A percentile compares a stretch with the other conserved stretches of the same genome.
Evolutionary conservation across 30 jellyfish, hydroid and myxozoan species (phyloP).

Genomic region (Hydractinia echinata): DNA sequence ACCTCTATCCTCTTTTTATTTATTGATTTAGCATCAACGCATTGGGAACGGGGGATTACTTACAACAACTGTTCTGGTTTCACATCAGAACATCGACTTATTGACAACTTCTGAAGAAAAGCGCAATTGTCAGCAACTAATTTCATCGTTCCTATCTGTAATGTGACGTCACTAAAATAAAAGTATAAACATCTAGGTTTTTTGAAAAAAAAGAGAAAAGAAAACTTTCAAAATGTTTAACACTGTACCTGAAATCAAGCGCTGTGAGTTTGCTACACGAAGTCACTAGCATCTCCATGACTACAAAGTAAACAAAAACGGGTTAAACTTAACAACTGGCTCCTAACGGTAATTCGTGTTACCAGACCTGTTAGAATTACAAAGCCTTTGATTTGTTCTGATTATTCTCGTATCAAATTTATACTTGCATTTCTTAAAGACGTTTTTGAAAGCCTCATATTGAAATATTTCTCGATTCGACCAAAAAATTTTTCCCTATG

Average conservation of each 20-base stretch:
- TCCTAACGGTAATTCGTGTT: too few species aligned
- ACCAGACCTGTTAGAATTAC: too few species aligned
- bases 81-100: conserved; percentile 43
- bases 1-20: too few species aligned
- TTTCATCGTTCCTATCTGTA: conserved; percentile 42
- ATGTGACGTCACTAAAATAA: conserved; percentile 36
- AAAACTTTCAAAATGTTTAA: not conserved
- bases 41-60: not conserved
- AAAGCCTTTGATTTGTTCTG: too few species aligned
- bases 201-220: not conserved
- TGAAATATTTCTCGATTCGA: too few species aligned
- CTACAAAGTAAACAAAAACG: conserved; percentile 1
- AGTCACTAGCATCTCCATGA: conserved; percentile 22
- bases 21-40: too few species aligned
- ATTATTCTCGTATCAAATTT: too few species aligned
- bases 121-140: conserved; percentile 42
- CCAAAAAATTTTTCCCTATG: too few species aligned
- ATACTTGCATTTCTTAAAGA: too few species aligned
- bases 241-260: conserved; percentile 35
- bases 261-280: conserved; percentile 20
- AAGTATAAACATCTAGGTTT: not conserved
- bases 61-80: conserved; percentile 39
- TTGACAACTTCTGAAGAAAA: conserved; percentile 14
- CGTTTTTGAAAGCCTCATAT: too few species aligned
- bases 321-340: not conserved